phyloP scores from a whole-genome alignment of 64 coral and sea anemone species.

The Pachyseris speciosa region DNA sequence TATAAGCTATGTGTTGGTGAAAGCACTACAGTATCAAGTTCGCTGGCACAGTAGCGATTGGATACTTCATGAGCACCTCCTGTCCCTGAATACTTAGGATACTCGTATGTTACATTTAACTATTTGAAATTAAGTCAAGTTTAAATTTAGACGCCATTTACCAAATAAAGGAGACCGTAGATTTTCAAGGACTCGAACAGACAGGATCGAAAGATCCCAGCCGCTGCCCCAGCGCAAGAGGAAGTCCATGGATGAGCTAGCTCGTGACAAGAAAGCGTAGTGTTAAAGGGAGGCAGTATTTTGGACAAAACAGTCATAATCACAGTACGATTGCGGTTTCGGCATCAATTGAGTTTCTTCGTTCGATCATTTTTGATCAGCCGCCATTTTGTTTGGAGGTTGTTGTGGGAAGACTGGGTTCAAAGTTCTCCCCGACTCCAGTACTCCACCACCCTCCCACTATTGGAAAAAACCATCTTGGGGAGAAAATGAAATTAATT shows the following conservation, averaged over 20 bases:
- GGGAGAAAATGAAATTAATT: no score
- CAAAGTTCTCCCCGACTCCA: no score
- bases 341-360: background rate
- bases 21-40: no score
- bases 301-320: slow-evolving; percentile 10
- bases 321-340: background rate
- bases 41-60: no score
- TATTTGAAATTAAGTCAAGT: background rate
- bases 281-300: background rate
- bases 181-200: slow-evolving; percentile 56
- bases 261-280: slow-evolving; percentile 38
- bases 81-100: background rate
- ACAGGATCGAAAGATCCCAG: slow-evolving; percentile 16
- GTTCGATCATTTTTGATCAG: background rate
- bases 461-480: no score
- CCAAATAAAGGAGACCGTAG: slow-evolving; percentile 59
- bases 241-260: slow-evolving; percentile 61
- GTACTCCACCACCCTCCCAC: no score
- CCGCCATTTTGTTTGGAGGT: background rate
- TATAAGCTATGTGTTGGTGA: no score
- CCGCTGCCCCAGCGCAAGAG: slow-evolving; percentile 21
- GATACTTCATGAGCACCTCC: background rate
- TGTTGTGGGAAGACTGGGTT: no score
- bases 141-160: background rate
- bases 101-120: background rate